Percentiles rank a stretch among this genome's conserved stretches.
phyloP scores from a whole-genome alignment of 2,797 vertebrate species.

The Pelodytes ibericus region DNA sequence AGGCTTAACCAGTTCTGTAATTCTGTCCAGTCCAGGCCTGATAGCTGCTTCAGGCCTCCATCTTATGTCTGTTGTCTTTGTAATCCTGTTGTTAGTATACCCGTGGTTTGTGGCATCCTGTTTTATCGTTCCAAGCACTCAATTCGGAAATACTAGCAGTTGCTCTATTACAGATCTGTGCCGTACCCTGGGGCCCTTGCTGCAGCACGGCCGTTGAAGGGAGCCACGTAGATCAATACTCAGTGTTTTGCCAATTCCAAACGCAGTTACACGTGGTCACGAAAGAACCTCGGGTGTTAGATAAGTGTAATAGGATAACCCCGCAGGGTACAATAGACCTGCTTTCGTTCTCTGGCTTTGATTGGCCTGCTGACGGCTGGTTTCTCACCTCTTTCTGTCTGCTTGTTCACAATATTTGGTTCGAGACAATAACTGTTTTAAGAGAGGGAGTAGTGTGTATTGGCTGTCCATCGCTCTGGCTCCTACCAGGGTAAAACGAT shows the following conservation, averaged over 20 bases:
- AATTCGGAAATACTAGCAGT: not conserved
- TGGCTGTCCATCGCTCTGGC: no score
- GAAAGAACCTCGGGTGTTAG: slow-evolving; percentile 21
- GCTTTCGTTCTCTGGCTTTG: no score
- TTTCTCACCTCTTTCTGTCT: no score
- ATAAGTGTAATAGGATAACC: slow-evolving; percentile 25
- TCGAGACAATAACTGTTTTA: no score
- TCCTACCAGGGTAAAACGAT: no score
- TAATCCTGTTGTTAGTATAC: not conserved
- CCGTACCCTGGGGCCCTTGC: slow-evolving; percentile 7
- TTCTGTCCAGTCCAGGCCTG: no score
- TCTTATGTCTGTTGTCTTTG: not conserved
- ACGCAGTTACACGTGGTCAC: not conserved
- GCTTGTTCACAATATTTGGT: no score
- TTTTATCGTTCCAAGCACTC: not conserved
- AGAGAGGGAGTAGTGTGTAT: no score
- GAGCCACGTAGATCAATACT: slow-evolving; percentile 16
- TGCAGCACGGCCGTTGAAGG: not conserved
- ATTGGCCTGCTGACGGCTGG: no score
- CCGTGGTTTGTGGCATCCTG: not conserved
- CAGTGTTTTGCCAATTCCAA: slow-evolving; percentile 22
- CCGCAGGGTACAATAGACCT: no score
- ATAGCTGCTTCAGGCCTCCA: no score
- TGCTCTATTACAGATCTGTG: not conserved
- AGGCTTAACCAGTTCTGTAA: no score